phyloP scores from a whole-genome alignment of 2,888 invertebrate species.

The Oscheius sp. region DNA sequence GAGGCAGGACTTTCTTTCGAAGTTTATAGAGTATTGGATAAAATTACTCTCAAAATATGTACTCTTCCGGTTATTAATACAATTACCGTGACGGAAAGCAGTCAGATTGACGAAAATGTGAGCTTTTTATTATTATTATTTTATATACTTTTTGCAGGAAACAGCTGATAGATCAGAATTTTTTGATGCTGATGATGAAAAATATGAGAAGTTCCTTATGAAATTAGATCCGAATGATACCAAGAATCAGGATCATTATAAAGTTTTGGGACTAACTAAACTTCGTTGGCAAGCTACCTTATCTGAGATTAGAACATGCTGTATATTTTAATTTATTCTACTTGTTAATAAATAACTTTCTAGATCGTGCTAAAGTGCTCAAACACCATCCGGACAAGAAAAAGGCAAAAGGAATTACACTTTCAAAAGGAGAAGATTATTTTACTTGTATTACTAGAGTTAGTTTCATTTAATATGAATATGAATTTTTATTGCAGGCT shows the following conservation, averaged over 20 bases:
- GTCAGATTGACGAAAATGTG: conserved; percentile 25
- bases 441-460: conserved; percentile 94
- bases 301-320: conserved; percentile 91
- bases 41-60: conserved; percentile 52
- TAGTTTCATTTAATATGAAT: background rate
- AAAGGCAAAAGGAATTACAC: conserved; percentile 77
- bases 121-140: conserved; percentile 15
- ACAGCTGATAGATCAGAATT: conserved; percentile 30
- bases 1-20: conserved; percentile 27
- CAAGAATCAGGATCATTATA: conserved; percentile 87
- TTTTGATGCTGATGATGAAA: conserved; percentile 65
- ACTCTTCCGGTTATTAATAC: conserved; percentile 56
- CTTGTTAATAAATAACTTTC: conserved; percentile 12
- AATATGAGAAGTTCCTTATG: conserved; percentile 63
- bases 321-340: conserved; percentile 75
- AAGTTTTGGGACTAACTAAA: conserved; percentile 87
- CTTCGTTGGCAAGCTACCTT: conserved; percentile 86
- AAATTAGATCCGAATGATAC: conserved; percentile 57
- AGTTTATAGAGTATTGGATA: conserved; percentile 20
- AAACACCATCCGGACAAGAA: conserved; percentile 98
- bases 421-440: conserved; percentile 82
- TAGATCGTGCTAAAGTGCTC: conserved; percentile 83
- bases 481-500: conserved; percentile 40
- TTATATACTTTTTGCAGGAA: conserved; percentile 11
- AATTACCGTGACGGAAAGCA: background rate